These are phyloP conservation scores for Spatula clypeata DNA, from an alignment of 2,797 vertebrate genomes.

Conservation along the genomic window DNA sequence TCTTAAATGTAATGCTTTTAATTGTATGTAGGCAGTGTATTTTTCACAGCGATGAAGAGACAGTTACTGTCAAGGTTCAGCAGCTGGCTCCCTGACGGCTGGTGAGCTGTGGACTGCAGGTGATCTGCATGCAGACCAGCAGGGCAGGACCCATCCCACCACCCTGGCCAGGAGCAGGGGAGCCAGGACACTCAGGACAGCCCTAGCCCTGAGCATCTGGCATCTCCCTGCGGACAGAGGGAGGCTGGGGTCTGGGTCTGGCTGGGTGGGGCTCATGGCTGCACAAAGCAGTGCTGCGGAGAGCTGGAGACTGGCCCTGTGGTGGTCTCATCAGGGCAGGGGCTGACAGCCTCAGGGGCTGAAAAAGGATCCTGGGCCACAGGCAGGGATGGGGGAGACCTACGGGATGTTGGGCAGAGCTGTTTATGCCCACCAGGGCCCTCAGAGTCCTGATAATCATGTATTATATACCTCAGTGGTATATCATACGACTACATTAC, in stretches of 20 bases:
- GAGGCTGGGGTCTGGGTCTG: neutral
- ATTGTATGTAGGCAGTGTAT: neutral
- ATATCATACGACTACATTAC: neutral
- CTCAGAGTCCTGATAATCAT: neutral
- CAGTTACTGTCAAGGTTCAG: neutral
- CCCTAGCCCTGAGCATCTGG: neutral
- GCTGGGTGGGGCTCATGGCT: neutral
- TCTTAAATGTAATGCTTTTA: neutral
- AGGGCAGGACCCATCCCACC: too few relatives aligned
- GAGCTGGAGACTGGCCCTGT: neutral
- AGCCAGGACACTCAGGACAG: rapidly evolving
- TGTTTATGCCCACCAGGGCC: neutral
- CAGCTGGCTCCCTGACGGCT: neutral
- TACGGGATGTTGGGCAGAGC: rapidly evolving
- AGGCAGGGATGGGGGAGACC: rapidly evolving
- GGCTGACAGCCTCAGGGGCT: neutral
- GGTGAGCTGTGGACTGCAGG: neutral
- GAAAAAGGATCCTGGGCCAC: neutral
- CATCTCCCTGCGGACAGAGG: neutral
- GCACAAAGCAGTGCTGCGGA: rapidly evolving
- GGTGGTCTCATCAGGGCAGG: rapidly evolving
- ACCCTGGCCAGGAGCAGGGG: neutral
- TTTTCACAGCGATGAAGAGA: neutral
- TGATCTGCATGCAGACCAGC: rapidly evolving
- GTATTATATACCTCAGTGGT: neutral